Percentiles rank a stretch among this genome's conserved stretches.
These are phyloP conservation scores for Lepilemur septentrionalis DNA, from an alignment of 2,797 vertebrate genomes.

Conservation along the genomic window DNA sequence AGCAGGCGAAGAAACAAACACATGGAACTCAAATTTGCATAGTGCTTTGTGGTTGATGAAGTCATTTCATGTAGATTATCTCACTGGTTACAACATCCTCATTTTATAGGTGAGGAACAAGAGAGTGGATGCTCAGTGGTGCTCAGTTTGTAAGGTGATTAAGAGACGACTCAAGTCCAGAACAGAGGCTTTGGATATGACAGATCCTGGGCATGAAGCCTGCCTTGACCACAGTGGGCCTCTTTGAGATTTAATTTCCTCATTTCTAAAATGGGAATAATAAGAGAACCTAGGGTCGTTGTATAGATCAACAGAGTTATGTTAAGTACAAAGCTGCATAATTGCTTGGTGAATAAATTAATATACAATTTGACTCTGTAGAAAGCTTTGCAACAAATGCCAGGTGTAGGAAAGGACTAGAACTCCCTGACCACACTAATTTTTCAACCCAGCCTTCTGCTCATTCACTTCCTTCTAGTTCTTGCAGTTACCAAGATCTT, in stretches of 20 bases:
- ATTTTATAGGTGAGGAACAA: background rate
- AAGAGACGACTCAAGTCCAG: background rate
- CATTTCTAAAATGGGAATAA: background rate
- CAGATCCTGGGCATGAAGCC: background rate
- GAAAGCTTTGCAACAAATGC: background rate
- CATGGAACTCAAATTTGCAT: background rate
- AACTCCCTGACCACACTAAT: background rate
- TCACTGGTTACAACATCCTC: background rate
- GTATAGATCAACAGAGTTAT: background rate
- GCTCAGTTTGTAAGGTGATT: background rate
- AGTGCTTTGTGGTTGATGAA: background rate
- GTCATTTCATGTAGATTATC: background rate
- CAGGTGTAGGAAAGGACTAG: background rate
- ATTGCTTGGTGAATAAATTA: constrained; percentile 1
- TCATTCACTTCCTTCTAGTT: background rate
- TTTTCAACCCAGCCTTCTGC: background rate
- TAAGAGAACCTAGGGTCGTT: background rate
- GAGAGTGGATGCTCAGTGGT: background rate
- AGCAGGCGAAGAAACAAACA: background rate
- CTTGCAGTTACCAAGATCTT: background rate
- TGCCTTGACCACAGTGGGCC: background rate
- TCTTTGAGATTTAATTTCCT: constrained; percentile 46
- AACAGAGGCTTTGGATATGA: background rate
- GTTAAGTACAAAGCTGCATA: background rate
- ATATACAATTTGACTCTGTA: background rate